Evolutionary conservation across 2,888 invertebrate genomes (phyloP).

Genomic region (Seira ritae): DNA sequence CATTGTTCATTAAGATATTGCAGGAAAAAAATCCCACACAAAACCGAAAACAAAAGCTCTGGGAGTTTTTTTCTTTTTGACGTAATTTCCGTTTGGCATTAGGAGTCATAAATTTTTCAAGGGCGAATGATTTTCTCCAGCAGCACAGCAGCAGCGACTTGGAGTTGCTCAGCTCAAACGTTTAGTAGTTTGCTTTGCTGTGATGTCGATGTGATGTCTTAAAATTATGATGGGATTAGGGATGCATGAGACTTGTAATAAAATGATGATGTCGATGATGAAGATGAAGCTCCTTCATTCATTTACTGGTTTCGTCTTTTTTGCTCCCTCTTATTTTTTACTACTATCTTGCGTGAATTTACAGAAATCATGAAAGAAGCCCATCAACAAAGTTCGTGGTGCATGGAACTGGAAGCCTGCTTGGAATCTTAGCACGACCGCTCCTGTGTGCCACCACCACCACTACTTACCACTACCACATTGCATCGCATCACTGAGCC

Average conservation of each 20-base stretch:
- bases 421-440: not conserved
- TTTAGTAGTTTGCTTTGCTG: not conserved
- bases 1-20: conserved; percentile 6
- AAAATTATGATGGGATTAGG: not conserved
- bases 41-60: conserved; percentile 6
- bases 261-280: conserved; percentile 16
- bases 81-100: conserved; percentile 74
- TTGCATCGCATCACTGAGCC: conserved; percentile 27
- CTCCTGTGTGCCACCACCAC: not conserved
- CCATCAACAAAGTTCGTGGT: conserved; percentile 13
- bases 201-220: too few relatives aligned
- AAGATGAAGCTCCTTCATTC: conserved; percentile 14
- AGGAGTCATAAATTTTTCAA: conserved; percentile 74
- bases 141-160: conserved; percentile 39
- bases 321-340: not conserved
- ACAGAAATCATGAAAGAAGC: conserved; percentile 3
- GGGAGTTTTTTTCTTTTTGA: conserved; percentile 68
- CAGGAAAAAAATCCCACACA: conserved; percentile 29
- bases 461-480: not conserved
- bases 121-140: conserved; percentile 74
- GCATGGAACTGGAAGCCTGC: conserved; percentile 13
- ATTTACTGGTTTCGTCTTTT: not conserved
- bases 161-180: not conserved
- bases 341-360: not conserved
- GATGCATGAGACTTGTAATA: conserved; percentile 9